Percentiles rank a stretch among this genome's conserved stretches.
Conservation (phyloP, 2,797 vertebrate species). For the Micropoecilia bifurca region DNA sequence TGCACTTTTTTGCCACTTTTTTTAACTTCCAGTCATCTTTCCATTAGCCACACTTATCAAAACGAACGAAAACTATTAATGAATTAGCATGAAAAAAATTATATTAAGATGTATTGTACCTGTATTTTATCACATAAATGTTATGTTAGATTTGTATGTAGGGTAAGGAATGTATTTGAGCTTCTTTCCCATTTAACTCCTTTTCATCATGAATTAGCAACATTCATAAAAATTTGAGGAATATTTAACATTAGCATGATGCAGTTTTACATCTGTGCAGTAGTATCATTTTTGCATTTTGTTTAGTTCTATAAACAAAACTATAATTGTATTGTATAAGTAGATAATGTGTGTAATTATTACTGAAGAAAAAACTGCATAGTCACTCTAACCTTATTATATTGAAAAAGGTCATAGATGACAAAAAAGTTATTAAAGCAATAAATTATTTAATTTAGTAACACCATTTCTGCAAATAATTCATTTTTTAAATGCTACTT, state of each 20-base stretch:
- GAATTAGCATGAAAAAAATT: neutral
- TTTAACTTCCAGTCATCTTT: neutral
- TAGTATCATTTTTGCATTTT: neutral
- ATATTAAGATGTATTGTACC: neutral
- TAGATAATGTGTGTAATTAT: neutral
- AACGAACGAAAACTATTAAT: neutral
- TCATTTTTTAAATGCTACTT: neutral
- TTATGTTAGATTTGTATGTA: neutral
- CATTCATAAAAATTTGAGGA: neutral
- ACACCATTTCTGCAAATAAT: neutral
- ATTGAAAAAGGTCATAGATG: conserved; percentile 37
- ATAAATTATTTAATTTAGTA: neutral
- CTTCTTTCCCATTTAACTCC: neutral
- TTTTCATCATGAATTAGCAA: neutral
- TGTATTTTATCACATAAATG: neutral
- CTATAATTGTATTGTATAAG: neutral
- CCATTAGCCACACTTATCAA: neutral
- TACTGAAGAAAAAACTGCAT: neutral
- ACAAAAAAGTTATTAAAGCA: conserved; percentile 25
- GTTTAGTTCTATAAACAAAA: neutral
- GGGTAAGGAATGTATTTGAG: neutral
- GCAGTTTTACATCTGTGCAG: neutral
- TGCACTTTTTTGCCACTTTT: neutral
- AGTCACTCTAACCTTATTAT: conserved; percentile 19
- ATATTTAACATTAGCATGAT: neutral